A percentile compares a stretch with the other conserved stretches of the same genome.
phyloP scores from a whole-genome alignment of 2,888 invertebrate genomes.

The Sminthurinus aureus region DNA sequence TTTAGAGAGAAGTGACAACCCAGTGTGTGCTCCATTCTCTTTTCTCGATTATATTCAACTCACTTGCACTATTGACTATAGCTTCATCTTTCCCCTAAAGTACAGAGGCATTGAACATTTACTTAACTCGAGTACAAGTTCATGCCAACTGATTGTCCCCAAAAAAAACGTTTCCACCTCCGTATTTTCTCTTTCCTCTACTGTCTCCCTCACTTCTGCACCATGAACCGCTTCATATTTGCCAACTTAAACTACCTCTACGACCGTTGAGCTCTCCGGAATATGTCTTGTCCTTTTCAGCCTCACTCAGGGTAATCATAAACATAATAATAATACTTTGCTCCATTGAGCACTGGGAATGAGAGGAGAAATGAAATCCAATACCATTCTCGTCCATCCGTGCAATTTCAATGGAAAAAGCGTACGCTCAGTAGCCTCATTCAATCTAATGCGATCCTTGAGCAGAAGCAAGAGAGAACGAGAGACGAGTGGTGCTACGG shows the following conservation, averaged over 20 bases:
- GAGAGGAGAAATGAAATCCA: constrained; percentile 1
- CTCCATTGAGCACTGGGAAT: background rate
- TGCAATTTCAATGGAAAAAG: background rate
- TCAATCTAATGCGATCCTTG: background rate
- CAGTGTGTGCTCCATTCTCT: constrained; percentile 1
- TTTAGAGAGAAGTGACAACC: background rate
- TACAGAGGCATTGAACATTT: background rate
- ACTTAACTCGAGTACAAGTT: background rate
- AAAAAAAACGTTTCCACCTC: background rate
- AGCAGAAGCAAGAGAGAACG: background rate
- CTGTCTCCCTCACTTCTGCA: background rate
- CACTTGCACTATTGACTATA: background rate
- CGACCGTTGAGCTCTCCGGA: background rate
- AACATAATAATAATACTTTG: background rate
- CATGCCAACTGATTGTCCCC: background rate
- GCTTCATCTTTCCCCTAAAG: background rate
- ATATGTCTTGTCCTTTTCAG: constrained; percentile 1
- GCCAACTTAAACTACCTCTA: background rate
- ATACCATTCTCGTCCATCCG: constrained; percentile 1
- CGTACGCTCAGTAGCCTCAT: background rate
- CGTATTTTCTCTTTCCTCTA: background rate
- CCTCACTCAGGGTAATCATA: background rate
- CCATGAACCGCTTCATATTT: constrained; percentile 1
- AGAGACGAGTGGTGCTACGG: background rate
- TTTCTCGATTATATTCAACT: background rate